Percentiles rank a stretch among this genome's conserved stretches.
Evolutionary conservation across 2,113 vertebrate species (phyloP).

Genomic region (Halcyon senegalensis): DNA sequence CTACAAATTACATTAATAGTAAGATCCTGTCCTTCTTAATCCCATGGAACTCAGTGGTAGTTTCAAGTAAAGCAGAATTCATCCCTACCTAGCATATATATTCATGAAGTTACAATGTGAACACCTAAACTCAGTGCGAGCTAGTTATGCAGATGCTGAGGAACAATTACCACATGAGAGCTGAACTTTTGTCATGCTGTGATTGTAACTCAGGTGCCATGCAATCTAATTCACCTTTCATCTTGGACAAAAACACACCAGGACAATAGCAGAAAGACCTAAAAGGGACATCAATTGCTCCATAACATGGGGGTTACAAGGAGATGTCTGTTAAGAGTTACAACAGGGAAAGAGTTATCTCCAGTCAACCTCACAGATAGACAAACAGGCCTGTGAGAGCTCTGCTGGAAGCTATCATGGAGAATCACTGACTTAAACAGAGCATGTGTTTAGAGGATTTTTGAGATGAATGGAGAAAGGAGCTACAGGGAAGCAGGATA

Average conservation of each 20-base stretch:
- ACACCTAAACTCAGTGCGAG: not conserved
- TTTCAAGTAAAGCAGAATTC: not conserved
- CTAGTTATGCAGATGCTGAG: not conserved
- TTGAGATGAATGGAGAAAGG: not conserved
- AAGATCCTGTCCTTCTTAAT: not conserved
- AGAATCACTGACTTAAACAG: not conserved
- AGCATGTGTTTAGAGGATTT: not conserved
- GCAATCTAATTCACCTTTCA: not conserved
- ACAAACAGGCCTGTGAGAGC: not conserved
- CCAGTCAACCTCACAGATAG: not conserved
- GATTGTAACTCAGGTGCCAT: not conserved
- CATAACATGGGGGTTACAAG: fast-evolving
- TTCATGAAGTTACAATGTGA: not conserved
- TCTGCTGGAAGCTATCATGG: not conserved
- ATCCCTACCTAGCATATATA: not conserved
- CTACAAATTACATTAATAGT: not conserved
- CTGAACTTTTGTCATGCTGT: not conserved
- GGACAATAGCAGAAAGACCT: not conserved
- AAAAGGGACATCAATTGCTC: not conserved
- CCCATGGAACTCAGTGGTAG: not conserved
- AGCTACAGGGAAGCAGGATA: not conserved
- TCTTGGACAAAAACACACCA: not conserved
- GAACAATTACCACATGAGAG: not conserved
- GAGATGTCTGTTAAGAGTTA: not conserved
- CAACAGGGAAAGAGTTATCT: not conserved